These are phyloP conservation scores for Cancer borealis DNA, from an alignment of 2,888 invertebrate genomes.

Conservation along the genomic window DNA sequence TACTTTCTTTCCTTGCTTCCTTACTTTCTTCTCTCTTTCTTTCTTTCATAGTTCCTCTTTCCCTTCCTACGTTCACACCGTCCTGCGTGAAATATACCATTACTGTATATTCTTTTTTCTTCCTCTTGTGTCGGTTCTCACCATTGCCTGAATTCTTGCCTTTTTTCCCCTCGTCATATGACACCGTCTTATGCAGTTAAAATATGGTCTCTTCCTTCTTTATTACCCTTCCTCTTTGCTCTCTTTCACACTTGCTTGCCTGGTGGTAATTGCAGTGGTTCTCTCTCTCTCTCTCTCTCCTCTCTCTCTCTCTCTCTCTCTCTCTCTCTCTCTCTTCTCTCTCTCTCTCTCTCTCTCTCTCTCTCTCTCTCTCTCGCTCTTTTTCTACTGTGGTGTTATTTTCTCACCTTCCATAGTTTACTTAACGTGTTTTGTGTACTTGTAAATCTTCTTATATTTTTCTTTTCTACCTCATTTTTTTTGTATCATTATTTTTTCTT, in stretches of 20 bases:
- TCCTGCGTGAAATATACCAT: background rate
- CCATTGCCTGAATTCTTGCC: constrained; percentile 46
- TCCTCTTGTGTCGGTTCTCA: background rate
- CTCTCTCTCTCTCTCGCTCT: background rate
- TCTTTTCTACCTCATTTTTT: background rate
- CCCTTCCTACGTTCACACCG: constrained; percentile 51
- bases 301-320: background rate
- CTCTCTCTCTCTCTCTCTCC: background rate
- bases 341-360: background rate
- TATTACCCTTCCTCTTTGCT: background rate
- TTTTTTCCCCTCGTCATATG: constrained; percentile 48
- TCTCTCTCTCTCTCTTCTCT: background rate
- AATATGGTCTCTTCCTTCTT: constrained; percentile 15
- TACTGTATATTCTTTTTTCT: background rate
- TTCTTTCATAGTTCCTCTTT: background rate
- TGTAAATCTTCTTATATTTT: background rate
- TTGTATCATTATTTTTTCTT: background rate
- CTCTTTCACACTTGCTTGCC: constrained; percentile 9
- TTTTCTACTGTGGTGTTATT: background rate
- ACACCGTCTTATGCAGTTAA: background rate
- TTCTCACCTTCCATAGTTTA: constrained; percentile 4
- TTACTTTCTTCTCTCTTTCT: background rate
- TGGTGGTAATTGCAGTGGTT: background rate
- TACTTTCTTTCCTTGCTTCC: constrained; percentile 32
- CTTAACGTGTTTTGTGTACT: background rate